Evolutionary conservation across 2,888 invertebrate species (phyloP).

Genomic region (Heteromyza rotundicornis): DNA sequence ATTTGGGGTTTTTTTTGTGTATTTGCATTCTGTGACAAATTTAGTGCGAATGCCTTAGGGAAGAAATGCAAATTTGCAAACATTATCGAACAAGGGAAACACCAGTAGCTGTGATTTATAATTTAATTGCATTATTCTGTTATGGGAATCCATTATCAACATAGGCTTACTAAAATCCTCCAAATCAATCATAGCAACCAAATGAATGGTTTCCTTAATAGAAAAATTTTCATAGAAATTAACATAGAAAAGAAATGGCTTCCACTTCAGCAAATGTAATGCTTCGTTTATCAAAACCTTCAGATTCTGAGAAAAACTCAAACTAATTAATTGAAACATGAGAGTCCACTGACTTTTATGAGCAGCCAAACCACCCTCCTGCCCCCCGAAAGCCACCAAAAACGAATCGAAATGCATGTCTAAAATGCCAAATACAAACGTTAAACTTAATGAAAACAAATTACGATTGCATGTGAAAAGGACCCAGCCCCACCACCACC

Average conservation of each 20-base stretch:
- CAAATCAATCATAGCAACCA: too few species aligned
- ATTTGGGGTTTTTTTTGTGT: too few species aligned
- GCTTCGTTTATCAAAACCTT: slow-evolving; percentile 40
- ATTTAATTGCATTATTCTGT: too few species aligned
- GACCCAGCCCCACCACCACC: neutral
- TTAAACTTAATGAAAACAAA: slow-evolving; percentile 54
- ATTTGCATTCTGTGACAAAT: too few species aligned
- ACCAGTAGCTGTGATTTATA: too few species aligned
- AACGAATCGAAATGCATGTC: slow-evolving; percentile 40
- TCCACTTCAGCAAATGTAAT: slow-evolving; percentile 38
- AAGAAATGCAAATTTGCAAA: too few species aligned
- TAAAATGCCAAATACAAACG: slow-evolving; percentile 48
- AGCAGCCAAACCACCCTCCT: slow-evolving; percentile 19
- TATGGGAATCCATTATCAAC: too few species aligned
- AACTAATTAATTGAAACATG: slow-evolving; percentile 47
- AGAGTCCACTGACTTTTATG: slow-evolving; percentile 49
- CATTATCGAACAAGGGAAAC: too few species aligned
- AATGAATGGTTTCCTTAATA: neutral
- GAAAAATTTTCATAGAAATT: neutral
- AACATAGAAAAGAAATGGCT: slow-evolving; percentile 36
- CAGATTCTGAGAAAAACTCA: slow-evolving; percentile 30
- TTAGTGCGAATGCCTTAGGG: too few species aligned
- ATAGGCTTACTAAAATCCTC: too few species aligned
- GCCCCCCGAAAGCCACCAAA: slow-evolving; percentile 23
- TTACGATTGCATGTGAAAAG: slow-evolving; percentile 45